These are phyloP conservation scores for Spatulosminthurus flaviceps DNA, from an alignment of 2,888 invertebrate species.

Conservation along the genomic window DNA sequence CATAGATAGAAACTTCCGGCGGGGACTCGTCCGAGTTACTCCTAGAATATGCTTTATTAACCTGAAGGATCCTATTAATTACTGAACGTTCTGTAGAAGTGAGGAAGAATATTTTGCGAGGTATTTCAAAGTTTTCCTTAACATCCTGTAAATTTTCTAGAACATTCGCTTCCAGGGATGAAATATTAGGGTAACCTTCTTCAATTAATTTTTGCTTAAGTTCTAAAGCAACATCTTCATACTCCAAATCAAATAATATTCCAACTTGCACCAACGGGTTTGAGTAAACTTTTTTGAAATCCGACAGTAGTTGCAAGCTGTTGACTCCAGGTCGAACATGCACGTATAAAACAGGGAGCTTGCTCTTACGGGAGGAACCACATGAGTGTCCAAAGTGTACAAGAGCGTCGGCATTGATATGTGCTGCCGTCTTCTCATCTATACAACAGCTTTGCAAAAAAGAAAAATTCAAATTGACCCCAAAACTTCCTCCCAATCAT, in stretches of 20 bases:
- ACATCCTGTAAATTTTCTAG: slow-evolving; percentile 41
- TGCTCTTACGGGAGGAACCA: slow-evolving; percentile 75
- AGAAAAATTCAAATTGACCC: no score
- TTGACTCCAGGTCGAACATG: slow-evolving; percentile 74
- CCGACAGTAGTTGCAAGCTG: slow-evolving; percentile 64
- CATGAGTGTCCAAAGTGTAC: slow-evolving; percentile 94
- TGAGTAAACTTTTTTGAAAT: slow-evolving; percentile 54
- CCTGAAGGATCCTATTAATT: slow-evolving; percentile 45
- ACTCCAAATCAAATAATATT: slow-evolving; percentile 67
- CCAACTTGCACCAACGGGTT: slow-evolving; percentile 64
- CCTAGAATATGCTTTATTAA: slow-evolving; percentile 72
- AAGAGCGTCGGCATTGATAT: slow-evolving; percentile 83
- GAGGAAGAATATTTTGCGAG: slow-evolving; percentile 41
- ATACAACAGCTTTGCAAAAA: slow-evolving; percentile 89
- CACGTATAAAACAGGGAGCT: slow-evolving; percentile 80
- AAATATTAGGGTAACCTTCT: slow-evolving; percentile 39
- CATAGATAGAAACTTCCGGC: slow-evolving; percentile 66
- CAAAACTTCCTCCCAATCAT: no score
- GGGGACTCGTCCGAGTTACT: slow-evolving; percentile 69
- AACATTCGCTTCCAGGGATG: slow-evolving; percentile 44
- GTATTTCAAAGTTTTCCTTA: neutral
- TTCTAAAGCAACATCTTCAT: slow-evolving; percentile 63
- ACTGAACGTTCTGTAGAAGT: slow-evolving; percentile 45
- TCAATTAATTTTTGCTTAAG: neutral
- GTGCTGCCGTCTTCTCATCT: slow-evolving; percentile 88